Conservation (phyloP, 2,113 vertebrate genomes). For the Gnathonemus echidnorhynchus region DNA sequence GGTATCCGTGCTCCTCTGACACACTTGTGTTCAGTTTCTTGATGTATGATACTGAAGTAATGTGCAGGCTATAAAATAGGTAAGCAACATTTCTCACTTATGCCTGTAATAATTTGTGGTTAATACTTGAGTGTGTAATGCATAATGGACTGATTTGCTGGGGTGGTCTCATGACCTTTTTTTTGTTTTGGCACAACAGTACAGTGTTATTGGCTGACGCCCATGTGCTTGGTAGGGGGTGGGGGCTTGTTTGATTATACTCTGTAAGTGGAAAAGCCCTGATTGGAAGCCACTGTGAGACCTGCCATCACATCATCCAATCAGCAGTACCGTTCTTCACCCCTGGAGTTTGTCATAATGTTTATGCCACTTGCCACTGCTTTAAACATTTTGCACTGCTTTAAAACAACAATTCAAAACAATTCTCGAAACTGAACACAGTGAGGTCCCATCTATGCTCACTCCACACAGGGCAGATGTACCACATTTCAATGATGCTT, state of each 20-base stretch:
- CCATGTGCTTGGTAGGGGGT: constrained; percentile 37
- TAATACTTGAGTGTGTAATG: neutral
- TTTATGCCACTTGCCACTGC: constrained; percentile 2
- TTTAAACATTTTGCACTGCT: neutral
- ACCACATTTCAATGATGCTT: neutral
- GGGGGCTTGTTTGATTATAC: neutral
- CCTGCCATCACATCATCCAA: constrained; percentile 12
- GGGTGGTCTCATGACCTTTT: neutral
- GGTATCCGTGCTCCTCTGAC: neutral
- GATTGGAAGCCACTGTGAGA: constrained; percentile 7
- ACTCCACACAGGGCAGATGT: neutral
- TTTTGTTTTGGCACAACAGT: constrained; percentile 29
- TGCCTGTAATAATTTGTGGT: neutral
- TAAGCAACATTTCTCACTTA: neutral
- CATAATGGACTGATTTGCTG: neutral
- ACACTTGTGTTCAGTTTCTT: neutral
- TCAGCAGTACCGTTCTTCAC: neutral
- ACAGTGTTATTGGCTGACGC: constrained; percentile 43
- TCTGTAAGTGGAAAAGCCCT: constrained; percentile 12
- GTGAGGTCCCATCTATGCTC: neutral
- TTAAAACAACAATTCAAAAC: constrained; percentile 11
- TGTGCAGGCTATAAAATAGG: neutral
- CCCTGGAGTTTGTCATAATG: constrained; percentile 1
- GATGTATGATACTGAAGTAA: neutral
- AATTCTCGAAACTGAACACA: neutral